Evolutionary conservation across 2,888 invertebrate species (phyloP).

Genomic region (Rhaphigaster nebulosa): DNA sequence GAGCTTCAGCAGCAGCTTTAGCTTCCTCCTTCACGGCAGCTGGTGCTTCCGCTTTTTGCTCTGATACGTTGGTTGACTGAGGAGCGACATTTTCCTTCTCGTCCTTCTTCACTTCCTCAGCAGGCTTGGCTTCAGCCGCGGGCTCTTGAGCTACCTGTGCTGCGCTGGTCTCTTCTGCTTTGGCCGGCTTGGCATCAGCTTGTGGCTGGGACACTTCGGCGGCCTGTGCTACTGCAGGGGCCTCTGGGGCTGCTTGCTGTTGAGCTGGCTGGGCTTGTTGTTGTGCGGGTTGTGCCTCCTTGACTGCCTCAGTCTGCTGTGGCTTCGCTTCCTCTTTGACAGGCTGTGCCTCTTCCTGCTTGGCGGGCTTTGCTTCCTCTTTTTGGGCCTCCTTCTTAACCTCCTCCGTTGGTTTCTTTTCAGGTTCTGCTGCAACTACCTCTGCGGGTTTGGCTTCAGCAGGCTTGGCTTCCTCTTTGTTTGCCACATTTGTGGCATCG

Average conservation of each 20-base stretch:
- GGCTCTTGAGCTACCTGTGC: slow-evolving; percentile 20
- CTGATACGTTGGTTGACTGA: slow-evolving; percentile 63
- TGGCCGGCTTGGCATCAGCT: slow-evolving; percentile 63
- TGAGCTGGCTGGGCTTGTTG: slow-evolving; percentile 63
- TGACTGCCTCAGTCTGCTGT: slow-evolving; percentile 60
- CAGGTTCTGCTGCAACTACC: slow-evolving; percentile 28
- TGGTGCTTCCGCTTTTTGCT: slow-evolving; percentile 68
- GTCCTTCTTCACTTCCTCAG: slow-evolving; percentile 61
- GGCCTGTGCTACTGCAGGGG: slow-evolving; percentile 61
- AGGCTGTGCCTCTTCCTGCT: slow-evolving; percentile 45
- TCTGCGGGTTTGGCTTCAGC: slow-evolving; percentile 57
- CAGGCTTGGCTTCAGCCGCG: slow-evolving; percentile 36
- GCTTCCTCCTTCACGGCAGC: slow-evolving; percentile 66
- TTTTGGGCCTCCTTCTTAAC: slow-evolving; percentile 43
- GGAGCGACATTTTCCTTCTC: slow-evolving; percentile 61
- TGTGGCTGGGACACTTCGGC: slow-evolving; percentile 64
- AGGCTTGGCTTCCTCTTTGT: slow-evolving; percentile 63
- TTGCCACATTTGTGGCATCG: slow-evolving; percentile 69
- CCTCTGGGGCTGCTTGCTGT: slow-evolving; percentile 56
- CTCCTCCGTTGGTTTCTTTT: slow-evolving; percentile 57
- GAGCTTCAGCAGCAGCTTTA: slow-evolving; percentile 53
- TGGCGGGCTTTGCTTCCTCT: slow-evolving; percentile 67
- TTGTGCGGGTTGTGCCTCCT: slow-evolving; percentile 66
- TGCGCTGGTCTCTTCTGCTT: slow-evolving; percentile 62
- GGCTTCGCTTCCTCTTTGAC: slow-evolving; percentile 14